Evolutionary conservation across 2,113 vertebrate genomes (phyloP).

Genomic region (Ptilorrhoa leucosticta): DNA sequence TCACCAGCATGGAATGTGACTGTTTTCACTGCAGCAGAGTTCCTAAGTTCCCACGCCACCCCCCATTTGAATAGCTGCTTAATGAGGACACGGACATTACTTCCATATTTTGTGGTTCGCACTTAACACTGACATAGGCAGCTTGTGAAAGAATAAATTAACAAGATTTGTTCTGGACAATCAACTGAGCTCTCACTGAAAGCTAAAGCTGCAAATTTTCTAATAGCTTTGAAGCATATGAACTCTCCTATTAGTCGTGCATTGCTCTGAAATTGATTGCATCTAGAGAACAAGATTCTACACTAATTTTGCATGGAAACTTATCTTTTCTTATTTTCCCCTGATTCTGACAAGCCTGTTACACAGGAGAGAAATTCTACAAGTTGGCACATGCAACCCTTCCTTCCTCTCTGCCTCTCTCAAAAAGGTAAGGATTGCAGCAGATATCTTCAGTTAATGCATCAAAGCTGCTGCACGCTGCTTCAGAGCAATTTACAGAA

Average conservation of each 20-base stretch:
- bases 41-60: not conserved
- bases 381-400: not conserved
- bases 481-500: not conserved
- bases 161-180: not conserved
- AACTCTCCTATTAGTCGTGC: not conserved
- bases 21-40: not conserved
- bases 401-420: not conserved
- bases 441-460: not conserved
- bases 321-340: not conserved
- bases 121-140: not conserved
- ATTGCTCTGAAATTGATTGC: not conserved
- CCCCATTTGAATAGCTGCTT: not conserved
- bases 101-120: not conserved
- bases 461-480: not conserved
- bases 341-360: not conserved
- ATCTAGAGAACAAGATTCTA: not conserved
- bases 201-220: not conserved
- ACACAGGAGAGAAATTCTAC: not conserved
- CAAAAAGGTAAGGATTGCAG: not conserved
- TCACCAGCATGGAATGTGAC: not conserved
- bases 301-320: not conserved
- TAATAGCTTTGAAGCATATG: not conserved
- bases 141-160: not conserved
- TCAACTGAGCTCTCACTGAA: not conserved
- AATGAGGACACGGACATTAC: not conserved